phyloP scores from a whole-genome alignment of 2,888 invertebrate species.

The Drosophila anomalata region DNA sequence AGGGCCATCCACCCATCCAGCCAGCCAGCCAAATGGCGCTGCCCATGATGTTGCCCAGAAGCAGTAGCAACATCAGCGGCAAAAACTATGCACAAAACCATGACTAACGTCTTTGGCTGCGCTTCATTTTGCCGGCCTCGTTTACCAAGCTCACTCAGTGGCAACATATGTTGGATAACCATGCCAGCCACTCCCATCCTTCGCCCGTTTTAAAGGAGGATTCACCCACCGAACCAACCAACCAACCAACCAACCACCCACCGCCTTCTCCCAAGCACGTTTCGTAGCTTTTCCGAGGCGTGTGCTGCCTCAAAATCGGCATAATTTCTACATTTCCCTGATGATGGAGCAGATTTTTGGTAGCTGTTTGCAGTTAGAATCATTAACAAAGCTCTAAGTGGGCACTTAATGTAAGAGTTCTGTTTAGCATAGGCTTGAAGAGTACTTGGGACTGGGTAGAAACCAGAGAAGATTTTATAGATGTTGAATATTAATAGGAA shows the following conservation, averaged over 20 bases:
- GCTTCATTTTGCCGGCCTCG: conserved; percentile 66
- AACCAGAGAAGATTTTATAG: not conserved
- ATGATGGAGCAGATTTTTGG: conserved; percentile 66
- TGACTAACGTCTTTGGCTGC: conserved; percentile 81
- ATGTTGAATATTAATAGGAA: not conserved
- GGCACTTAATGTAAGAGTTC: conserved; percentile 26
- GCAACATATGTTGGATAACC: conserved; percentile 73
- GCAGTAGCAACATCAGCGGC: conserved; percentile 39
- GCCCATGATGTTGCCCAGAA: conserved; percentile 19
- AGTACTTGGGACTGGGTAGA: not conserved
- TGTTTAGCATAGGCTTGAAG: not conserved
- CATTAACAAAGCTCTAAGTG: conserved; percentile 52
- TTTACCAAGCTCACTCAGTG: conserved; percentile 38
- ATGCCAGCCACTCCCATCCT: not conserved
- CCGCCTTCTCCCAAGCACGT: conserved; percentile 58
- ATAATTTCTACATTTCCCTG: conserved; percentile 71
- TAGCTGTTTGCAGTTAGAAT: conserved; percentile 42
- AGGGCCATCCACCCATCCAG: not conserved
- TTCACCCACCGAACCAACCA: conserved; percentile 11
- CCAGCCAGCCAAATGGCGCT: conserved; percentile 25
- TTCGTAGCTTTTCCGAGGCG: conserved; percentile 40
- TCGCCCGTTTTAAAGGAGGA: conserved; percentile 31
- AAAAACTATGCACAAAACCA: conserved; percentile 79
- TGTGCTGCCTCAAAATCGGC: conserved; percentile 54
- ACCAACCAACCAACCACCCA: not conserved